These are phyloP conservation scores for Grallaria varia DNA, from an alignment of 2,113 vertebrate species.

Conservation along the genomic window DNA sequence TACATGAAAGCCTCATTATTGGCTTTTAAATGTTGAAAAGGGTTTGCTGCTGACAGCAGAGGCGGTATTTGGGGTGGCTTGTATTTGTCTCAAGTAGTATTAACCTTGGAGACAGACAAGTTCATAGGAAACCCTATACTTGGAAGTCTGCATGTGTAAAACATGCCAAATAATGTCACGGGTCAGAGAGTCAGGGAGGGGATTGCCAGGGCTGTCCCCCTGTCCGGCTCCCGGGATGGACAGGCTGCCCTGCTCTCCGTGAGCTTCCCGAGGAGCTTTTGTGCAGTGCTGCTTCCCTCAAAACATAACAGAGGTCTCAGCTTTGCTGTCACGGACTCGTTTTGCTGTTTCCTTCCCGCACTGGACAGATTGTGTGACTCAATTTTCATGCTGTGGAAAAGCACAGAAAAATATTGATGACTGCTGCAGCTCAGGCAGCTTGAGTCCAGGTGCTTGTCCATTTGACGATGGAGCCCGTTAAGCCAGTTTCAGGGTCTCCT, in stretches of 20 bases:
- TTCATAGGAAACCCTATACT: slow-evolving; percentile 15
- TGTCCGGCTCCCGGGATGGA: fast-evolving
- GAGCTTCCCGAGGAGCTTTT: neutral
- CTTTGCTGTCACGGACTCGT: neutral
- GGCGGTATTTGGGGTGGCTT: neutral
- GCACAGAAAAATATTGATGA: neutral
- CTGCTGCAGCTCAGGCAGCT: neutral
- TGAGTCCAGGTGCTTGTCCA: neutral
- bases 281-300: neutral
- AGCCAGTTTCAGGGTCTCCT: neutral
- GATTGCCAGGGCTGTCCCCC: neutral
- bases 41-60: neutral
- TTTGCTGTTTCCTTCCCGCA: neutral
- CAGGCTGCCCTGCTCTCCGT: fast-evolving
- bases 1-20: neutral
- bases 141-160: neutral
- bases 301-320: neutral
- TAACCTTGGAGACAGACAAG: slow-evolving; percentile 39
- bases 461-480: neutral
- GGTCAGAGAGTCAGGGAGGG: neutral
- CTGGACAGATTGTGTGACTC: neutral
- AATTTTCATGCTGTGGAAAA: neutral
- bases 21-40: neutral
- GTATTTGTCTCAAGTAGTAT: neutral
- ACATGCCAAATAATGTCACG: neutral